A percentile compares a stretch with the other conserved stretches of the same genome.
phyloP scores from a whole-genome alignment of 2,888 invertebrate species.

The Hydrotaea cyrtoneurina region DNA sequence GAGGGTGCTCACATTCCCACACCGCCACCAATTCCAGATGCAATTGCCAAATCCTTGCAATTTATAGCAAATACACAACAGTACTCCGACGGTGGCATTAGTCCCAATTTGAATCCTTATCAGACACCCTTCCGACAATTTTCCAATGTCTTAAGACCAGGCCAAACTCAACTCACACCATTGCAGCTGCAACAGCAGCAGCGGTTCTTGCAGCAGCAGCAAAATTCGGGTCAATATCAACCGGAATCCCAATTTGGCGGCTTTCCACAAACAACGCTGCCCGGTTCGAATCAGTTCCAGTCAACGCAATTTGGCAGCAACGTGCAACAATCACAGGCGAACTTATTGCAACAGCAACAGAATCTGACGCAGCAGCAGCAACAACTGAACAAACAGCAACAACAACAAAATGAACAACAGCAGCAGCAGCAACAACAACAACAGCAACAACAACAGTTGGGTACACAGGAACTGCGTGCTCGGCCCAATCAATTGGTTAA shows the following conservation, averaged over 20 bases:
- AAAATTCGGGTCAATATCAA: slow-evolving; percentile 78
- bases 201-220: slow-evolving; percentile 71
- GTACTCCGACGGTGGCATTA: slow-evolving; percentile 74
- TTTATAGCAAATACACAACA: slow-evolving; percentile 74
- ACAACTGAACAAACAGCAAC: slow-evolving; percentile 66
- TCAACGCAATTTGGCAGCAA: slow-evolving; percentile 68
- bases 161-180: slow-evolving; percentile 75
- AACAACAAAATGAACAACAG: slow-evolving; percentile 68
- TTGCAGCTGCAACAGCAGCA: slow-evolving; percentile 74
- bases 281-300: slow-evolving; percentile 70
- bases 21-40: slow-evolving; percentile 78
- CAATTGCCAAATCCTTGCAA: slow-evolving; percentile 76
- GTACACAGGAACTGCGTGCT: slow-evolving; percentile 78
- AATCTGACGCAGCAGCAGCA: slow-evolving; percentile 73
- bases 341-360: slow-evolving; percentile 65
- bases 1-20: slow-evolving; percentile 80
- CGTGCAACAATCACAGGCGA: slow-evolving; percentile 37
- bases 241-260: slow-evolving; percentile 75
- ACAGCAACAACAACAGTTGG: slow-evolving; percentile 74
- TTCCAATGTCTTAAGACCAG: slow-evolving; percentile 73
- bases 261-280: slow-evolving; percentile 68
- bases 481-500: slow-evolving; percentile 78
- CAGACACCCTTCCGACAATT: slow-evolving; percentile 78
- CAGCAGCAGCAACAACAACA: slow-evolving; percentile 71
- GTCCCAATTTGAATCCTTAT: slow-evolving; percentile 78